These are phyloP conservation scores for Otocyon megalotis DNA, from an alignment of 2,113 vertebrate species.

Conservation along the genomic window DNA sequence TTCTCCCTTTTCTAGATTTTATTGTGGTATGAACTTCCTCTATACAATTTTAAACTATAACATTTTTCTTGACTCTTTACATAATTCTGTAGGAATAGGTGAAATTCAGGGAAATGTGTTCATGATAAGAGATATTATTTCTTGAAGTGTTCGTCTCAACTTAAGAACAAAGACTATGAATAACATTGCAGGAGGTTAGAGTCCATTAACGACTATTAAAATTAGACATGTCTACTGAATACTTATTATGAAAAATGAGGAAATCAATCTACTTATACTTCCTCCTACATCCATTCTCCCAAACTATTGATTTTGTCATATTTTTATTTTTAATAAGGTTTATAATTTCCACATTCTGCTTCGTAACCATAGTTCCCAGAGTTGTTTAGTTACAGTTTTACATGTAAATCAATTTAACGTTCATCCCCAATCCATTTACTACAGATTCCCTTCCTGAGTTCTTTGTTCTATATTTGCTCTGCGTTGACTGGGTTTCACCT, in stretches of 20 bases:
- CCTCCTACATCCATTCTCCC: neutral
- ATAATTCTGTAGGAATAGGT: neutral
- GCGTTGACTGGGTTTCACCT: neutral
- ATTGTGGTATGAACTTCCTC: neutral
- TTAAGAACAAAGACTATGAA: neutral
- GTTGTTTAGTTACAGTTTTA: neutral
- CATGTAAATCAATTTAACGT: neutral
- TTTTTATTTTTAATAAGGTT: conserved; percentile 40
- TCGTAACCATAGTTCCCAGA: neutral
- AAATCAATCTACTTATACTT: neutral
- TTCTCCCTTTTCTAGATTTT: neutral
- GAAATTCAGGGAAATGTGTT: neutral
- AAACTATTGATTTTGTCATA: neutral
- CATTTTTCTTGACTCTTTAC: neutral
- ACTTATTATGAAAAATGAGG: conserved; percentile 1
- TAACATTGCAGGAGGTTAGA: neutral
- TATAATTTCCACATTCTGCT: neutral
- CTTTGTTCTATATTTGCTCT: neutral
- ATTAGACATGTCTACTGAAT: neutral
- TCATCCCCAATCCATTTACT: neutral
- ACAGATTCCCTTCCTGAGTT: neutral
- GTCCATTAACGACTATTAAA: neutral
- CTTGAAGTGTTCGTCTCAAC: neutral
- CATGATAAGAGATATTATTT: neutral
- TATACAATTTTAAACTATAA: neutral